phyloP scores from a whole-genome alignment of 1,140 invertebrate species.

The Whitmania pigra region DNA sequence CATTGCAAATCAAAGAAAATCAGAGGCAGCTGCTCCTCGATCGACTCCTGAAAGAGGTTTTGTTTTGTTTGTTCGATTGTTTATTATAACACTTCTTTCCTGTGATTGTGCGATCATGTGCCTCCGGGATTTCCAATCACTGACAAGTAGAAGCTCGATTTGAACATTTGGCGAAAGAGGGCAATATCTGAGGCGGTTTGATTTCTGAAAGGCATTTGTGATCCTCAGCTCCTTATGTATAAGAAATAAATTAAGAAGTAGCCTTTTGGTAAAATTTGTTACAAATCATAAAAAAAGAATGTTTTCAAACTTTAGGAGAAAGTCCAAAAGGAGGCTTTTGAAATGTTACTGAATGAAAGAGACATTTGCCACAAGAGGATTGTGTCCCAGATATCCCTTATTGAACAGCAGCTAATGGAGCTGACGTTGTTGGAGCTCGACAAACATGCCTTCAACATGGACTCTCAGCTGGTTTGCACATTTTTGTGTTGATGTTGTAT shows the following conservation, averaged over 20 bases:
- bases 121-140: too few relatives aligned
- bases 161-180: too few relatives aligned
- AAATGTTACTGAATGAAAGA: slow-evolving; percentile 56
- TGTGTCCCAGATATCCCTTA: slow-evolving; percentile 54
- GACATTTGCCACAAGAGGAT: slow-evolving; percentile 63
- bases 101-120: too few relatives aligned
- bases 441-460: slow-evolving; percentile 53
- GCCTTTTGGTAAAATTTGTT: too few relatives aligned
- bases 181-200: too few relatives aligned
- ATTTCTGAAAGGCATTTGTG: too few relatives aligned
- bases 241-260: too few relatives aligned
- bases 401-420: slow-evolving; percentile 59
- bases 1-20: not conserved
- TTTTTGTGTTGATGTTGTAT: not conserved
- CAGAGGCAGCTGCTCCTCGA: not conserved
- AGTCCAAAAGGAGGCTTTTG: slow-evolving; percentile 60
- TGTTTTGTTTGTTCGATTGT: not conserved
- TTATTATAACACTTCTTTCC: too few relatives aligned
- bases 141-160: too few relatives aligned
- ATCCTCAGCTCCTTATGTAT: too few relatives aligned
- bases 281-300: not conserved
- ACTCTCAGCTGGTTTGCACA: slow-evolving; percentile 46
- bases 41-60: slow-evolving; percentile 4
- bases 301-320: slow-evolving; percentile 36
- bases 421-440: slow-evolving; percentile 63